Evolutionary conservation across 2,113 vertebrate genomes (phyloP).

Genomic region (Ondatra zibethicus): DNA sequence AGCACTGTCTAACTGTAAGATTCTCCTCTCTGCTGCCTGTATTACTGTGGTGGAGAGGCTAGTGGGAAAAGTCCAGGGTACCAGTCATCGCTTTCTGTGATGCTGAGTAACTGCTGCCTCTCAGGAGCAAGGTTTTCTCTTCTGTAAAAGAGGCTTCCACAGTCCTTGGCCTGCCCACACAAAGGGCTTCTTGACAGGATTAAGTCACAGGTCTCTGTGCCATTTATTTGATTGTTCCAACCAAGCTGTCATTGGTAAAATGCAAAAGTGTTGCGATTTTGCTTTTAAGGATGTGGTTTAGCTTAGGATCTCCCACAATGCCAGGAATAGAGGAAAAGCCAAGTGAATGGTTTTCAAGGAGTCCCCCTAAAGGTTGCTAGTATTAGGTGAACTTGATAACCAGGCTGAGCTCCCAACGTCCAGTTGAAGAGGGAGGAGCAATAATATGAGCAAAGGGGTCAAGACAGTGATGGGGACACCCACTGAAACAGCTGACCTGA

Average conservation of each 20-base stretch:
- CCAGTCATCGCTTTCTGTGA: background rate
- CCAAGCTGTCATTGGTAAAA: slow-evolving; percentile 25
- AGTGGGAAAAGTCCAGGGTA: background rate
- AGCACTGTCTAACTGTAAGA: background rate
- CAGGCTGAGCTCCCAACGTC: too few relatives aligned
- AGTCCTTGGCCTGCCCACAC: background rate
- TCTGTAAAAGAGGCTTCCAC: slow-evolving; percentile 23
- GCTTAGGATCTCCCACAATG: background rate
- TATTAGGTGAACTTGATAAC: background rate
- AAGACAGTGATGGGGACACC: too few relatives aligned
- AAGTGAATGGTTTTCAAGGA: background rate
- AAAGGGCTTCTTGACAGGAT: background rate
- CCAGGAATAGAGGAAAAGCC: background rate
- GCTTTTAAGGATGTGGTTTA: slow-evolving; percentile 26
- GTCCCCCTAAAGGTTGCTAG: background rate
- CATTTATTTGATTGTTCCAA: slow-evolving; percentile 55
- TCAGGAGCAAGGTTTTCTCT: slow-evolving; percentile 27
- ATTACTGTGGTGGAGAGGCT: background rate
- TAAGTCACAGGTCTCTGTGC: background rate
- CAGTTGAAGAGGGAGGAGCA: too few relatives aligned
- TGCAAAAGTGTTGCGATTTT: slow-evolving; percentile 8
- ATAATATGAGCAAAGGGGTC: too few relatives aligned
- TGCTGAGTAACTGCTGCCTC: background rate
- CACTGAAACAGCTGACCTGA: too few relatives aligned
- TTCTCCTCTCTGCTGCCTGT: background rate